Evolutionary conservation across 2,113 vertebrate genomes (phyloP), one percentile per base, ranked within the genome.

Genomic region (Mola mola): DNA sequence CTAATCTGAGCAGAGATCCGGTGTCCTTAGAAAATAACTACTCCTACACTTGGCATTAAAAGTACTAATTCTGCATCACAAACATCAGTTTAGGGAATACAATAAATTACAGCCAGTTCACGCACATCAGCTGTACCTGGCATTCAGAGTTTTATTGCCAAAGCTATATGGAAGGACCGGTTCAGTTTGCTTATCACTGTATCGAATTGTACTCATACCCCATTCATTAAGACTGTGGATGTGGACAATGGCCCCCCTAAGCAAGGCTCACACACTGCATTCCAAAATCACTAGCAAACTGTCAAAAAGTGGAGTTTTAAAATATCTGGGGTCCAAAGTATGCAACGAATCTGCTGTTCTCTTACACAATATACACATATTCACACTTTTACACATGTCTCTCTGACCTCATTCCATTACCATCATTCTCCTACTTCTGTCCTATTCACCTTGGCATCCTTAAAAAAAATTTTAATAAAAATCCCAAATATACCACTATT

Each of bases 181-280:
- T 22, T 52, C 22, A 19, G 4, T 2, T 52, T 28, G 28, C 20
- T 22, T 46, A 6, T 64, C 31, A 56, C 11, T 57, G 61, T 57
- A 55, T 61, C 43, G 50, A 71, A 79, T 74, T 78, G 65, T 58
- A 76, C 64, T 79, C 83, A 87, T 76, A 57, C 78, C 33, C 66
- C 63, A 25, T 52, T 78, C 59, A 51, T 85, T 84, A 72, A 31
- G 31, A 16, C 31, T 34, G 33, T 37, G 22, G 42, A 34, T 49
- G 57, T 38, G 47, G 69, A 86, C 72, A 78, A 83, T 60, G 31
- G 44, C 2, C 17, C 70, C 43, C 42, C 20, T 76, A 42, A 75
- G 70, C 16, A 24, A 15, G 4, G 15, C 31, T 46, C 9, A 25
- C 17, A 8, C 29, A 48, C 41, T 60, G 40, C 21, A 64, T 19